A percentile compares a stretch with the other conserved stretches of the same genome.
Evolutionary conservation across 1,140 invertebrate genomes (phyloP).

Genomic region (Plectrocnemia conspersa): DNA sequence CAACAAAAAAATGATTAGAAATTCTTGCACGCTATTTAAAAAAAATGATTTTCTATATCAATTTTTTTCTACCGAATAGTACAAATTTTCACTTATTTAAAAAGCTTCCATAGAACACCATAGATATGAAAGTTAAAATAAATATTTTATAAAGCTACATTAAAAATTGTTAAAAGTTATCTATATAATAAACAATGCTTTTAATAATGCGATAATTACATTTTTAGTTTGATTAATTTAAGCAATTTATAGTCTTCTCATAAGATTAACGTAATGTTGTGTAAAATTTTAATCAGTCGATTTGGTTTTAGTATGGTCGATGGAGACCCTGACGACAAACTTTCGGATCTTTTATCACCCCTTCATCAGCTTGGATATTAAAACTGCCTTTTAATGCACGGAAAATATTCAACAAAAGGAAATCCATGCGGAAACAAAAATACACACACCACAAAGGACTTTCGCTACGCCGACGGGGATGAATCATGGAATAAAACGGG

Average conservation of each 20-base stretch:
- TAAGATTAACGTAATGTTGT: not conserved
- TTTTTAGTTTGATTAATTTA: no score
- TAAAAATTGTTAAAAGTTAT: no score
- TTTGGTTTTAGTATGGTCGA: not conserved
- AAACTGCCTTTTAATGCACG: conserved; percentile 26
- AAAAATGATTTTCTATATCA: no score
- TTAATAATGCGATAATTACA: no score
- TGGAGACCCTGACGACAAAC: not conserved
- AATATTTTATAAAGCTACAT: no score
- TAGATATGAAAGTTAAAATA: no score
- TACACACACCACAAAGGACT: conserved; percentile 17
- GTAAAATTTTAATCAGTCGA: not conserved
- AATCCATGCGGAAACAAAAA: conserved; percentile 26
- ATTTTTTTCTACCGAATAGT: no score
- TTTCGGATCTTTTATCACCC: conserved; percentile 13
- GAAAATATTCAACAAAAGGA: conserved; percentile 25
- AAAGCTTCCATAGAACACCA: no score
- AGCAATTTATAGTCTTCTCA: not conserved
- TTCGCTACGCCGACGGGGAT: conserved; percentile 5
- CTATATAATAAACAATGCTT: no score
- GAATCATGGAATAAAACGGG: conserved; percentile 9
- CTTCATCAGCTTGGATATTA: conserved; percentile 24
- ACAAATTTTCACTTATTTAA: no score
- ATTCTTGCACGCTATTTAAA: no score
- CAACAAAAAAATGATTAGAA: no score